These are phyloP conservation scores for Dendropsophus ebraccatus DNA, from an alignment of 2,113 vertebrate species.

Conservation along the genomic window DNA sequence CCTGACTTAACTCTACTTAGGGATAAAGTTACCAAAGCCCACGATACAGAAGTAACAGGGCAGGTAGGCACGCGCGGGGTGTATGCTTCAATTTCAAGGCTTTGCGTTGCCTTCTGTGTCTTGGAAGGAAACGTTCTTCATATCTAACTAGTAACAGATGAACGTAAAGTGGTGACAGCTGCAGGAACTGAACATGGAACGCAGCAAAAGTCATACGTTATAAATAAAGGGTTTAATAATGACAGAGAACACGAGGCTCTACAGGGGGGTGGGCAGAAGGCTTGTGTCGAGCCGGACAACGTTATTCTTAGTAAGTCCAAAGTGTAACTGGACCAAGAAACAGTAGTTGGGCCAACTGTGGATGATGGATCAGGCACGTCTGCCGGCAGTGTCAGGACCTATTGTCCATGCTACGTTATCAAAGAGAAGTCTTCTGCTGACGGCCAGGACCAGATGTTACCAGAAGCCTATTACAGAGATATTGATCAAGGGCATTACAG, in stretches of 20 bases:
- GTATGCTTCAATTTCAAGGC: not conserved
- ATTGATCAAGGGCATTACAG: not conserved
- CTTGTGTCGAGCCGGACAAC: too few species aligned
- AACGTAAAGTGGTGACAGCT: constrained; percentile 41
- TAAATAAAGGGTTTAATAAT: constrained; percentile 35
- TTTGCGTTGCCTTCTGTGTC: not conserved
- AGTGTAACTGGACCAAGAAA: not conserved
- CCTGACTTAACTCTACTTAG: not conserved
- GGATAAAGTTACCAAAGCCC: not conserved
- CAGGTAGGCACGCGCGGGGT: not conserved
- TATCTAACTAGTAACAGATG: constrained; percentile 44
- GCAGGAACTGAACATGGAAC: not conserved
- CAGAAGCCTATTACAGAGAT: not conserved
- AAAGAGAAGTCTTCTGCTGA: not conserved
- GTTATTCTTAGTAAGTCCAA: not conserved
- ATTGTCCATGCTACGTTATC: constrained; percentile 5
- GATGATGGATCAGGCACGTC: not conserved
- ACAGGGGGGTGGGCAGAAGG: not conserved
- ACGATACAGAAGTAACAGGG: not conserved
- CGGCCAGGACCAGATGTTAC: not conserved
- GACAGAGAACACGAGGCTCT: not conserved
- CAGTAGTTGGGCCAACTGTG: not conserved
- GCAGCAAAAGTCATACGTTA: constrained; percentile 23
- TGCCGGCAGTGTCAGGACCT: not conserved
- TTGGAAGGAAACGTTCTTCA: constrained; percentile 22